Conservation (phyloP, 2,888 invertebrate genomes). For the Steromphala cineraria region DNA sequence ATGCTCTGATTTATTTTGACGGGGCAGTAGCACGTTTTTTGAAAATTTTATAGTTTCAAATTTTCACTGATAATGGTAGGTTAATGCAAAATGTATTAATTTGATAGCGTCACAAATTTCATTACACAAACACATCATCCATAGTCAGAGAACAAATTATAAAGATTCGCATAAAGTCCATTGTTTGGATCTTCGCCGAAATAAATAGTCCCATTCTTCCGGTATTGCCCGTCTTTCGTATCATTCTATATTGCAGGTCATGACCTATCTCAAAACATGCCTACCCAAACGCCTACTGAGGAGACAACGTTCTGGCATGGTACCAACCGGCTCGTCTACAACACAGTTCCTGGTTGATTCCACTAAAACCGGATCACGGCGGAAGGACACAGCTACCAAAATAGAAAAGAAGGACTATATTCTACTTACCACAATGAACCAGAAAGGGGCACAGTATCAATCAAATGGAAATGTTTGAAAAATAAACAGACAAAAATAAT, state of each 20-base stretch:
- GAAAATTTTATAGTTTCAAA: too few species aligned
- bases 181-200: too few species aligned
- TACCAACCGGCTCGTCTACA: background rate
- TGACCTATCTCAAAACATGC: conserved; percentile 27
- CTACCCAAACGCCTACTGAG: background rate
- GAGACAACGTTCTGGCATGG: background rate
- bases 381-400: background rate
- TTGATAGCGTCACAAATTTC: too few species aligned
- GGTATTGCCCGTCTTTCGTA: too few species aligned
- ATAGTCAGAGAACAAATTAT: too few species aligned
- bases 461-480: background rate
- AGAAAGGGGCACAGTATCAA: background rate
- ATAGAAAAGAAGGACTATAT: conserved; percentile 3
- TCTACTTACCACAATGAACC: background rate
- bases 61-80: too few species aligned
- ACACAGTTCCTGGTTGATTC: background rate
- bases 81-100: too few species aligned
- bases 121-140: too few species aligned
- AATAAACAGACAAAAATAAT: background rate
- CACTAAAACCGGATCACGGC: background rate
- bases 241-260: conserved; percentile 24
- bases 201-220: too few species aligned
- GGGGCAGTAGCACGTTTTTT: too few species aligned
- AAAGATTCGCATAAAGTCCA: too few species aligned
- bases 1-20: too few species aligned